Evolutionary conservation across 2,113 vertebrate species (phyloP).

Genomic region (Phycodurus eques): DNA sequence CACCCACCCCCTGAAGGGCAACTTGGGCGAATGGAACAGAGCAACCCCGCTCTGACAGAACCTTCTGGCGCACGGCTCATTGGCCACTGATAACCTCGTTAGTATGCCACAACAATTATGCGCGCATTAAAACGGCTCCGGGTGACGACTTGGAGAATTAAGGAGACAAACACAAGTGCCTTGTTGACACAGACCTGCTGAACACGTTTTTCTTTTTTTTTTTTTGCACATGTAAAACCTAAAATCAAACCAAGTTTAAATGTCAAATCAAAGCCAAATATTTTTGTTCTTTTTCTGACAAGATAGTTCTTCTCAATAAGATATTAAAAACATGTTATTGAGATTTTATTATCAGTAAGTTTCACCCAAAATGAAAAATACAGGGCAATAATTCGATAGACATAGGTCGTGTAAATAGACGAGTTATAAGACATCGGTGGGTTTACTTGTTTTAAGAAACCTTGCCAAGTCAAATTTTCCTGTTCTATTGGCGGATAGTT

Average conservation of each 20-base stretch:
- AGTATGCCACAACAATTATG: constrained; percentile 19
- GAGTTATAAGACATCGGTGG: no score
- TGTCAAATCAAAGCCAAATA: no score
- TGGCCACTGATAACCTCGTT: constrained; percentile 32
- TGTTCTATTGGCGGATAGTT: background rate
- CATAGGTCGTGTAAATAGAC: no score
- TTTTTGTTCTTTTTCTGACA: no score
- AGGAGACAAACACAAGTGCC: constrained; percentile 19
- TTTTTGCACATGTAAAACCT: background rate
- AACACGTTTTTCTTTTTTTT: constrained; percentile 21
- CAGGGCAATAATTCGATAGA: no score
- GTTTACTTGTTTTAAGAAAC: background rate
- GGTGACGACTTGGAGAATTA: constrained; percentile 28
- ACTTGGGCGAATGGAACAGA: background rate
- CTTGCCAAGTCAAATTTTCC: background rate
- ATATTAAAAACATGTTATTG: no score
- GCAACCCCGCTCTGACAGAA: background rate
- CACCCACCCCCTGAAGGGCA: background rate
- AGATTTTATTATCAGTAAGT: no score
- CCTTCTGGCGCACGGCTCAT: constrained; percentile 9
- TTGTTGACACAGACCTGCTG: constrained; percentile 19
- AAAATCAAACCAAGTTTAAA: no score
- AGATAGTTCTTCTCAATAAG: no score
- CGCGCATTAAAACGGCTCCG: constrained; percentile 24
- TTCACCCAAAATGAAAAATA: no score